phyloP scores from a whole-genome alignment of 1,140 invertebrate genomes.

The Panulirus ornatus region DNA sequence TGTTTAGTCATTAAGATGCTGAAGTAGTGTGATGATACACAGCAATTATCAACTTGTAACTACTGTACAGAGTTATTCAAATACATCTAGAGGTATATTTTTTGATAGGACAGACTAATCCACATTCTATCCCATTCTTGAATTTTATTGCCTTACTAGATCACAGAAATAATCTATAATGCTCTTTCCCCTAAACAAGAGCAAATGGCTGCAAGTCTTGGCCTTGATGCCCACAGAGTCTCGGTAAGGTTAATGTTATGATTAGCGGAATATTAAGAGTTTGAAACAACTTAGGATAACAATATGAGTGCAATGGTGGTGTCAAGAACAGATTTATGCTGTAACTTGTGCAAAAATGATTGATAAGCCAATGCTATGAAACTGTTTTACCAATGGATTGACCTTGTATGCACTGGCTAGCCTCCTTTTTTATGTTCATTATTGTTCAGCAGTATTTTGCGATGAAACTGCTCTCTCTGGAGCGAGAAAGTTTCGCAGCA shows the following conservation, averaged over 20 bases:
- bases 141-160: slow-evolving; percentile 43
- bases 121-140: slow-evolving; percentile 57
- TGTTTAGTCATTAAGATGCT: slow-evolving; percentile 42
- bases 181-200: not conserved
- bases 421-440: slow-evolving; percentile 35
- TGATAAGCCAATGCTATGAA: not conserved
- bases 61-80: slow-evolving; percentile 56
- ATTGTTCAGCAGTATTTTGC: slow-evolving; percentile 53
- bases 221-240: slow-evolving; percentile 46
- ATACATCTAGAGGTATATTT: slow-evolving; percentile 59
- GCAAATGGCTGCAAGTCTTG: slow-evolving; percentile 40
- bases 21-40: slow-evolving; percentile 23
- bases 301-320: slow-evolving; percentile 20
- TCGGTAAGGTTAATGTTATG: not conserved
- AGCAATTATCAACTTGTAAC: slow-evolving; percentile 40
- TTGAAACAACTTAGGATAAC: not conserved
- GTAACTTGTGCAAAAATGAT: slow-evolving; percentile 10
- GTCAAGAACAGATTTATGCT: slow-evolving; percentile 33
- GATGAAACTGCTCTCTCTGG: slow-evolving; percentile 50
- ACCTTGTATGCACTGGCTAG: slow-evolving; percentile 65
- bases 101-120: slow-evolving; percentile 44
- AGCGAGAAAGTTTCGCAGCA: slow-evolving; percentile 54
- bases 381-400: slow-evolving; percentile 32
- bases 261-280: not conserved
- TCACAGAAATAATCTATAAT: not conserved